These are phyloP conservation scores for Nothoprocta pentlandii DNA, from an alignment of 2,113 vertebrate genomes.

Conservation along the genomic window DNA sequence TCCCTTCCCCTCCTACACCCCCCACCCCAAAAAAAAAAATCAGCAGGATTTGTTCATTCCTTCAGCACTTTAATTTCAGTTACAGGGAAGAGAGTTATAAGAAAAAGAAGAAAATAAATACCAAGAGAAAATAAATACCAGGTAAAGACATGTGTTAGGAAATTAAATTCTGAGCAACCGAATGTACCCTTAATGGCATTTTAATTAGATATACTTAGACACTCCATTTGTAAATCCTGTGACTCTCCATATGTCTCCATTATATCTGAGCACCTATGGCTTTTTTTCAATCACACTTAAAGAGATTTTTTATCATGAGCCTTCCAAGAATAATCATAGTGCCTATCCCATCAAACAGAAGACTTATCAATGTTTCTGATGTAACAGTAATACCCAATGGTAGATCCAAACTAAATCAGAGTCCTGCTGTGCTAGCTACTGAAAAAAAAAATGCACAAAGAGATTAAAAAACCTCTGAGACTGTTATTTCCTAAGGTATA, in stretches of 20 bases:
- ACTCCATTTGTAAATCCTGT: not conserved
- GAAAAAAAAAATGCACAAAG: not conserved
- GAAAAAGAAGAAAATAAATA: not conserved
- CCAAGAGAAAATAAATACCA: not conserved
- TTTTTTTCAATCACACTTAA: not conserved
- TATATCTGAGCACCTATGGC: not conserved
- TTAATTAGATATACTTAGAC: not conserved
- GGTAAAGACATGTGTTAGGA: not conserved
- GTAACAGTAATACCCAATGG: not conserved
- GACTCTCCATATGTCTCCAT: not conserved
- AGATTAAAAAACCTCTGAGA: not conserved
- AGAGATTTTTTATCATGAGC: not conserved
- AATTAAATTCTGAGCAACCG: conserved; percentile 11
- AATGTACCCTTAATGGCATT: not conserved
- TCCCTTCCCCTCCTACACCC: too few species aligned
- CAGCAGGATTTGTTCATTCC: not conserved
- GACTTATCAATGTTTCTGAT: not conserved
- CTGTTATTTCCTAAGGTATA: not conserved
- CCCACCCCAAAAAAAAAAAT: not conserved
- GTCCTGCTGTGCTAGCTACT: not conserved
- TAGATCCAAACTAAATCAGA: not conserved
- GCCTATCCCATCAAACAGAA: not conserved
- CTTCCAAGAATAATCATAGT: not conserved
- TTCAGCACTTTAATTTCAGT: not conserved
- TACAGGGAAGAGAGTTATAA: not conserved